Conservation (phyloP, 2,888 invertebrate genomes). For the Raillietiella orientalis region DNA sequence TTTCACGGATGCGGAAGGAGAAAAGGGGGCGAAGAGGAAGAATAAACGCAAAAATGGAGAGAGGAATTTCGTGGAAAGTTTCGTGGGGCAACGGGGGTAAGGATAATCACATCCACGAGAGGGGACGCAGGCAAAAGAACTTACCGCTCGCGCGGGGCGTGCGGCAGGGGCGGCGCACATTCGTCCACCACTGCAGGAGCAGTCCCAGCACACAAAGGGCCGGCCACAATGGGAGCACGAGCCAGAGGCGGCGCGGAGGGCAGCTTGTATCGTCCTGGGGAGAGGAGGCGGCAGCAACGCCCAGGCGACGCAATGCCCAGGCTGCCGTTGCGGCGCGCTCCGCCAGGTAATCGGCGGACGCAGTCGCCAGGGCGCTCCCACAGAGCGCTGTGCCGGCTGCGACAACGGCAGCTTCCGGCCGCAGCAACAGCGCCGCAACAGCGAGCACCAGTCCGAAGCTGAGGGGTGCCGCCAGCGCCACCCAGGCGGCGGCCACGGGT, state of each 20-base stretch:
- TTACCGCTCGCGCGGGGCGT: constrained; percentile 14
- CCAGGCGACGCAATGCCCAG: constrained; percentile 36
- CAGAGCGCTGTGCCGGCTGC: constrained; percentile 15
- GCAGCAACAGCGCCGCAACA: constrained; percentile 34
- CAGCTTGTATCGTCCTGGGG: constrained; percentile 7
- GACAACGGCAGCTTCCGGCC: constrained; percentile 39
- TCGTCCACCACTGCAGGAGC: constrained; percentile 30
- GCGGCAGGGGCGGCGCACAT: constrained; percentile 22
- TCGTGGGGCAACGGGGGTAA: too few relatives aligned
- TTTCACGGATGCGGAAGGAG: too few relatives aligned
- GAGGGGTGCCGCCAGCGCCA: constrained; percentile 30
- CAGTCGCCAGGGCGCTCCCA: constrained; percentile 34
- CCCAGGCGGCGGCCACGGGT: constrained; percentile 29
- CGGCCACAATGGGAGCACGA: constrained; percentile 37
- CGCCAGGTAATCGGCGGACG: constrained; percentile 36
- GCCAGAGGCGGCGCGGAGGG: constrained; percentile 34
- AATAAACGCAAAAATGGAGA: too few relatives aligned
- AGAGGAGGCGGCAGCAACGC: constrained; percentile 10
- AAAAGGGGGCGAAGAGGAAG: too few relatives aligned
- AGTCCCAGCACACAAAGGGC: constrained; percentile 28
- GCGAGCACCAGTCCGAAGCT: constrained; percentile 31
- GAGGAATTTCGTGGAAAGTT: too few relatives aligned
- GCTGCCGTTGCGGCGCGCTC: too few relatives aligned
- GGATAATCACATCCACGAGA: too few relatives aligned
- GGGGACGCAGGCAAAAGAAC: too few relatives aligned